Evolutionary conservation across 1,140 invertebrate species (phyloP), one percentile per base, ranked within the genome.

Genomic region (Aphaenogaster ashmeadi): DNA sequence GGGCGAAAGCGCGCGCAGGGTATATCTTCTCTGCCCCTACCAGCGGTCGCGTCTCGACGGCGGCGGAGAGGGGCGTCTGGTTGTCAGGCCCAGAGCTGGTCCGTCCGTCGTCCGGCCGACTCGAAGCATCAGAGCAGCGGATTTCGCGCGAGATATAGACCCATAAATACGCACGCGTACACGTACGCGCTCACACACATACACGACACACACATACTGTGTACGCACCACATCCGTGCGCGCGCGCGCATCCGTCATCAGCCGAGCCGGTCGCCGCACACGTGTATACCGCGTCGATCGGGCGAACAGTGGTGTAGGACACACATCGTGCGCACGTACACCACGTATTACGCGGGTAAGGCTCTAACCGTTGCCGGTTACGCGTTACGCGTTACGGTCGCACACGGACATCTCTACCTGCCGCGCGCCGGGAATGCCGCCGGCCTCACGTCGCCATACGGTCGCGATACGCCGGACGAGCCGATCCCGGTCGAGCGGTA

Each of bases 31-130:
- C 84, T 87, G 13, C 66, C 67, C 80, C 27, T 72, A 88, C 84
- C 87, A 69, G 21, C 58, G 5, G 11, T 11, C 44, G 56, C 75
- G 88, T 58, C 38, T 60, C 78, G 47, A 54, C 33, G 88, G 79
- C 79, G 84, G 88, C 60, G 86, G 90, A 91, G 90, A 91, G 91
- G 91, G 88, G 86, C 78, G 83, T 36, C 75, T 62, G 80, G 78
- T 86, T 67, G 90, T 91, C 90, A 81, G 91, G 85, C 84, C 90
- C 89, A 89, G 90, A 89, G 91, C 91, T 90, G 90, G 86, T 89
- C 90, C 90, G 92, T 90, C 91, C 91, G 94, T 94, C 94, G 94
- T 95, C 94, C 95, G 94, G 94, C 95, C 94, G 95, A 95, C 94
- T 94, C 92, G 92, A 93, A 87, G 91, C 87, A 91, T 90, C 91